These are phyloP conservation scores for Chloroclystis v-ata DNA, from an alignment of 2,888 invertebrate genomes.

Conservation along the genomic window DNA sequence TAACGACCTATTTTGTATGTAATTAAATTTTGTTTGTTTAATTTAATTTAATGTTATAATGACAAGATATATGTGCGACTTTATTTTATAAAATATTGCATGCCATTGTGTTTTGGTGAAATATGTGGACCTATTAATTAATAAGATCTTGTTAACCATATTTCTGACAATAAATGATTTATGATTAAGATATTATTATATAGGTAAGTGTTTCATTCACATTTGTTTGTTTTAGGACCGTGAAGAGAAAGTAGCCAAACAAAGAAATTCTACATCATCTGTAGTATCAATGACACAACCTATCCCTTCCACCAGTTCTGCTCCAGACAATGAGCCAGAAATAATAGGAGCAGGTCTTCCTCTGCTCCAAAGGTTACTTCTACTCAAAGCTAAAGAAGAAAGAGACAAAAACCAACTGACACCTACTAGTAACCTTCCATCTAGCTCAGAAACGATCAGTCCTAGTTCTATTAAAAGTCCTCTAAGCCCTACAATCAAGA, in stretches of 20 bases:
- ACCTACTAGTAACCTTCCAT: constrained; percentile 68
- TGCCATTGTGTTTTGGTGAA: no score
- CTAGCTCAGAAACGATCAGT: constrained; percentile 73
- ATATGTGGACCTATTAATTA: no score
- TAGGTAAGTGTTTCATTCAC: no score
- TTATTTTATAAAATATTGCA: no score
- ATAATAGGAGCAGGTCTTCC: constrained; percentile 84
- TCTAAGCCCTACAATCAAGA: constrained; percentile 71
- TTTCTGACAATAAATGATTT: not conserved
- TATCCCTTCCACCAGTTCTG: constrained; percentile 80
- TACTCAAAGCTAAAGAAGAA: constrained; percentile 87
- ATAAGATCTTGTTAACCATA: not conserved
- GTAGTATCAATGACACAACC: constrained; percentile 71
- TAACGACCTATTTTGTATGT: no score
- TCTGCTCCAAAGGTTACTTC: constrained; percentile 84
- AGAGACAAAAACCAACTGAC: constrained; percentile 72
- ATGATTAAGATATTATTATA: no score
- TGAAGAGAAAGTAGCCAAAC: constrained; percentile 72
- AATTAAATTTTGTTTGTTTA: no score
- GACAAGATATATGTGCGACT: no score
- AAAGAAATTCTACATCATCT: constrained; percentile 60
- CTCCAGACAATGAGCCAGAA: constrained; percentile 77
- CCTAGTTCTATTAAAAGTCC: constrained; percentile 74
- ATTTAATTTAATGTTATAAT: no score
- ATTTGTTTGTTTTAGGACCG: constrained; percentile 53